These are phyloP conservation scores for Papio anubis DNA, from an alignment of 2,113 vertebrate species.

Conservation along the genomic window DNA sequence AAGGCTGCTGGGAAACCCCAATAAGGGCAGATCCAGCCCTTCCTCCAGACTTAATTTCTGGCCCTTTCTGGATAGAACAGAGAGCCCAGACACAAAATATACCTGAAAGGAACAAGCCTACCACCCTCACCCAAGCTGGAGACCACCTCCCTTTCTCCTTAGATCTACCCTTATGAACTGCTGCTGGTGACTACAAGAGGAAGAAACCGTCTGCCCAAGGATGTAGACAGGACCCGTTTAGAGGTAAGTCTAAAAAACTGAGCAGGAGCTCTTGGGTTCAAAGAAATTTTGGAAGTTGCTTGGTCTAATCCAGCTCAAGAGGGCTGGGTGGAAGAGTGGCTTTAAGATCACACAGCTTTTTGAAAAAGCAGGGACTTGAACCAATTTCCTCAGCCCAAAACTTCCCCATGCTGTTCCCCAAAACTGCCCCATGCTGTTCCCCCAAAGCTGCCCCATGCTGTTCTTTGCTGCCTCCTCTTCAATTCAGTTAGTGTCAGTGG, in stretches of 20 bases:
- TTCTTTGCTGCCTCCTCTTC: not conserved
- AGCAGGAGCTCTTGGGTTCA: not conserved
- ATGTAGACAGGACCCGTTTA: constrained; percentile 94
- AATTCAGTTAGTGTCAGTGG: not conserved
- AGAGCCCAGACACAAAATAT: not conserved
- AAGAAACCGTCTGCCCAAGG: constrained; percentile 94
- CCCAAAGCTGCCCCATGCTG: too few species aligned
- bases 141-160: constrained; percentile 7
- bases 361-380: not conserved
- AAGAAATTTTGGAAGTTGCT: not conserved
- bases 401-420: not conserved
- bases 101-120: not conserved
- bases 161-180: constrained; percentile 97
- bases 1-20: not conserved
- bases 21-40: not conserved
- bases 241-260: constrained; percentile 87
- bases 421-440: too few species aligned
- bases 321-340: not conserved
- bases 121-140: not conserved
- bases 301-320: too few species aligned
- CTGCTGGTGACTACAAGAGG: constrained; percentile 97
- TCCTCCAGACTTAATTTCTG: constrained; percentile 6
- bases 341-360: not conserved
- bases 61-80: not conserved
- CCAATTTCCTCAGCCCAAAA: not conserved